These are phyloP conservation scores for Hypanus sabinus DNA, from an alignment of 2,113 vertebrate species.

Conservation along the genomic window DNA sequence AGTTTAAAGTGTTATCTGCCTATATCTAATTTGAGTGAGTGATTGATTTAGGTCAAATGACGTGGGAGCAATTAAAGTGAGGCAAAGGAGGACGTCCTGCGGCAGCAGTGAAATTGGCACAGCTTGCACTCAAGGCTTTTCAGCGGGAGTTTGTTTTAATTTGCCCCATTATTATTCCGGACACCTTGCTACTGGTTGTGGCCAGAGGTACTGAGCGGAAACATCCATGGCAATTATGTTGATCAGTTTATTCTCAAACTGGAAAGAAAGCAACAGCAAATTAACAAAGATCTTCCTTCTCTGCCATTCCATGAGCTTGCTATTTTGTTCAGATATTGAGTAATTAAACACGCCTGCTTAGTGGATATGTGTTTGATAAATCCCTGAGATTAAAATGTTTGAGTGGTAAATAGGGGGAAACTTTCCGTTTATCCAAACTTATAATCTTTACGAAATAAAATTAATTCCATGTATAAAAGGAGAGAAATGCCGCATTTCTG, in stretches of 20 bases:
- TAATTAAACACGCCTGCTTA: not conserved
- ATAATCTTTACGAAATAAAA: not conserved
- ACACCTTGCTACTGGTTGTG: not conserved
- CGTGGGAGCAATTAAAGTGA: constrained; percentile 20
- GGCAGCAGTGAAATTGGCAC: not conserved
- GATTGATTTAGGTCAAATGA: constrained; percentile 32
- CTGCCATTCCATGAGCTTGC: not conserved
- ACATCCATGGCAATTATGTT: not conserved
- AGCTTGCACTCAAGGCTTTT: not conserved
- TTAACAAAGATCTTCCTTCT: not conserved
- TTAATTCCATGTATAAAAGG: not conserved
- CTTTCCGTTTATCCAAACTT: not conserved
- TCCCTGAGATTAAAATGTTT: not conserved
- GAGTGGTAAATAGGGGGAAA: not conserved
- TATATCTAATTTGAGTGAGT: constrained; percentile 32
- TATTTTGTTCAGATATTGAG: not conserved
- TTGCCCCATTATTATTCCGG: not conserved
- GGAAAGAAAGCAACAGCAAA: not conserved
- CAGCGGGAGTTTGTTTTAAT: not conserved
- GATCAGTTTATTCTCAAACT: not conserved
- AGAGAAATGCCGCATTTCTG: not conserved
- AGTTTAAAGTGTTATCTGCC: constrained; percentile 34
- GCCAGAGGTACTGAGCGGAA: not conserved
- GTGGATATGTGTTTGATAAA: not conserved
- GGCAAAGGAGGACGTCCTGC: not conserved